These are phyloP conservation scores for Lithophane leautieri DNA, from an alignment of 2,888 invertebrate species.

Conservation along the genomic window DNA sequence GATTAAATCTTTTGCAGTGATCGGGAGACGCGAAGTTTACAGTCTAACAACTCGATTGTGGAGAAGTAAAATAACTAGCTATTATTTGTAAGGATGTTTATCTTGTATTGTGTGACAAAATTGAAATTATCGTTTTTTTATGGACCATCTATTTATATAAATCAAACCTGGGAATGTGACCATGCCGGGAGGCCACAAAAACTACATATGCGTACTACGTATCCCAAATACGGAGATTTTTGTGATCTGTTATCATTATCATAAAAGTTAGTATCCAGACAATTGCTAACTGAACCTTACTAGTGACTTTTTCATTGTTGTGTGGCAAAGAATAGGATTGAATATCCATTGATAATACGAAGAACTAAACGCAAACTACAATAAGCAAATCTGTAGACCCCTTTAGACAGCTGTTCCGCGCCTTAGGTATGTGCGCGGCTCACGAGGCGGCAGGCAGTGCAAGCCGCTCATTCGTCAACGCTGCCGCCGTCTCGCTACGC, in stretches of 20 bases:
- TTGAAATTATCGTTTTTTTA: constrained; percentile 3
- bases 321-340: neutral
- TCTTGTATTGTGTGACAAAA: constrained; percentile 31
- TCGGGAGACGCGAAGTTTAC: neutral
- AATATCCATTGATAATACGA: neutral
- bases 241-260: neutral
- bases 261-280: neutral
- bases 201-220: neutral
- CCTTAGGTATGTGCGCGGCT: too few relatives aligned
- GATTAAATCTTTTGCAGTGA: neutral
- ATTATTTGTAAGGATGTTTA: neutral
- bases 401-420: neutral
- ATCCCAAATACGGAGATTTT: constrained; percentile 2
- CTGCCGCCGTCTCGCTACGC: too few relatives aligned
- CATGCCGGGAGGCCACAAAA: neutral
- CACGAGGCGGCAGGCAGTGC: too few relatives aligned
- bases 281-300: neutral
- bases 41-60: neutral
- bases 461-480: too few relatives aligned
- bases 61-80: neutral
- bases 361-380: constrained; percentile 14
- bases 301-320: neutral
- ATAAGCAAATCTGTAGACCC: constrained; percentile 3
- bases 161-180: neutral
- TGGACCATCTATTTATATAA: neutral